Evolutionary conservation across 2,797 vertebrate genomes (phyloP).

Genomic region (Cercopithecus hamlyni): DNA sequence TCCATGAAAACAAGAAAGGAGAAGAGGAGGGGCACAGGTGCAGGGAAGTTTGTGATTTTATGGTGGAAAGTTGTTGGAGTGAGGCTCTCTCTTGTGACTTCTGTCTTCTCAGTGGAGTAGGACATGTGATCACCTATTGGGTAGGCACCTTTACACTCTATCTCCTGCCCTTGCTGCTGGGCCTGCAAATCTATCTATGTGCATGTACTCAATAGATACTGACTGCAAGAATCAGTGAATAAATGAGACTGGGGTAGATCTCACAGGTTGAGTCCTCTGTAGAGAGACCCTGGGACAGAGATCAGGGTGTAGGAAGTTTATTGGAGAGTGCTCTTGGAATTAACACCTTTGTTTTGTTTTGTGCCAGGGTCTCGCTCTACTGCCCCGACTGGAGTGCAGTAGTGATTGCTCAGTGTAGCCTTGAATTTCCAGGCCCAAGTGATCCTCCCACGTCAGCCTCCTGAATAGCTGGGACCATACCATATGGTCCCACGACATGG

Average conservation of each 20-base stretch:
- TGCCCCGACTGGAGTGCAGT: no score
- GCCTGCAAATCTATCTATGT: neutral
- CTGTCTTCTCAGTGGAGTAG: neutral
- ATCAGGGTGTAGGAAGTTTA: neutral
- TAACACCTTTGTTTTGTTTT: neutral
- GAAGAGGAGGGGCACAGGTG: neutral
- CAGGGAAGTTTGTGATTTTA: neutral
- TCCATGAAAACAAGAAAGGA: neutral
- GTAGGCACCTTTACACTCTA: neutral
- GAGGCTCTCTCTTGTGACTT: neutral
- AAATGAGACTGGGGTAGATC: neutral
- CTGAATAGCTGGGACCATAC: no score
- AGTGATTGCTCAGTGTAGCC: no score
- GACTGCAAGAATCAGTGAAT: neutral
- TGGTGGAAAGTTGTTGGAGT: neutral
- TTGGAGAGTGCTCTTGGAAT: neutral
- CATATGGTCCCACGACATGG: no score
- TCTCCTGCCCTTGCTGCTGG: neutral
- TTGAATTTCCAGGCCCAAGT: no score
- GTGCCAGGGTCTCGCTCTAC: no score
- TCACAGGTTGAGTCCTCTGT: neutral
- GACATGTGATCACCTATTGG: neutral
- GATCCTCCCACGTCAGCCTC: no score
- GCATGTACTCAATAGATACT: neutral
- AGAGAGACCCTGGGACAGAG: neutral